Base-by-base conservation (phyloP, 2,797 vertebrate genomes). In the Lepus townsendii region DNA sequence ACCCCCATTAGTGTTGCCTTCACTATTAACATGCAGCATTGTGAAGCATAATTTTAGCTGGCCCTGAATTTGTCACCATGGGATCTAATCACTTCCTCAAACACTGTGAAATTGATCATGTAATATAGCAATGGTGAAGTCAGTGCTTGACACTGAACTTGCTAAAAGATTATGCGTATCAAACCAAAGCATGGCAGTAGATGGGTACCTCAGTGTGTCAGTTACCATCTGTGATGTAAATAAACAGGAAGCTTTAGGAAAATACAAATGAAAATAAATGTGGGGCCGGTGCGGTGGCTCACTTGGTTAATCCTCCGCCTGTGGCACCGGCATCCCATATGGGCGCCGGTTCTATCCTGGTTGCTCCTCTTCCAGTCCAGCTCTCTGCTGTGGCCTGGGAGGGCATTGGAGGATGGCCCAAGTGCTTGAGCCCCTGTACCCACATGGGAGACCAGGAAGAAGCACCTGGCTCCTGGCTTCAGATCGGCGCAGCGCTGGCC, bases 21-120 rank as follows among this genome's bases (percentile, higher is more conserved):
- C 24, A 90, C 85, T 71, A 20, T 73, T 90, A n/a, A 77, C 50
- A 76, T 42, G 7, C 9, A 22, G 73, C 19, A 47, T 69, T 65
- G 3, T 12, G 47, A 94, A 24, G 16, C 20, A 84, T 3, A 73
- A 5, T 79, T 30, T 63, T 27, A 85, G 1, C 9, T 78, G 62
- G 10, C 88, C 89, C 38, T 84, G 83, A 93, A 92, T 54, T 93
- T 54, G 83, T 38, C 30, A 63, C 57, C 75, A 57, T 78, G 47
- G 47, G 89, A 79, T 65, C 62, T 69, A 7, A 42, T 93, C 69
- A 66, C 66, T 96, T 97, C 95, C 77, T 94, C 95, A 83, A 94
- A 42, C n/a, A 85, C 62, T 57, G 57, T 79, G 68, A 92, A 57
- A 73, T 75, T 72, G 66, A 78, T 42, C n/a, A 9, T 17, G 3